Evolutionary conservation across 2,113 vertebrate genomes (phyloP), one percentile per base, ranked within the genome.

Genomic region (Anser cygnoides): DNA sequence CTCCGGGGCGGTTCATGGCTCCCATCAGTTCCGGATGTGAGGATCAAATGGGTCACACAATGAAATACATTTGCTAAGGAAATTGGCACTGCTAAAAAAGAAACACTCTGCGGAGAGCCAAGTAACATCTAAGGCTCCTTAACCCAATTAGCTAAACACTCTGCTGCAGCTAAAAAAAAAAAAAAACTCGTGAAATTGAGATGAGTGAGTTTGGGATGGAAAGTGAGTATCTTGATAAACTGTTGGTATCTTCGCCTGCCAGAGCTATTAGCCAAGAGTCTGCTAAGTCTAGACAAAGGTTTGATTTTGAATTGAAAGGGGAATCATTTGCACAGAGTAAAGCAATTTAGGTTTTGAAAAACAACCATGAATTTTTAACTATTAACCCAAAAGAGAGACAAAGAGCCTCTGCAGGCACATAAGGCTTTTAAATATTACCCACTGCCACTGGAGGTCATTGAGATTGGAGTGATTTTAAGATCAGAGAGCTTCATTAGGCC

Each of bases 321-420:
- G 96, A 98, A 97, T 96, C 29, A 91, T 95, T 97, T 96, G 97
- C 95, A 97, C 94, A 95, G 84, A 96, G 92, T 96, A 97, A 98
- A 97, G 97, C 95, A 95, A 97, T 96, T 98, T 96, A 97, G 97
- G 97, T 96, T 98, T 98, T 97, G 95, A 97, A 98, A 98, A 97
- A 97, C 92, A 92, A 98, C 97, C 97, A 98, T 98, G 97, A 98
- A 98, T 98, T 98, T 98, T 98, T 98, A 98, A 98, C 97, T 91
- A 98, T 97, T 97, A 91, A 95, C 97, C 97, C 95, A 92, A 97
- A 97, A 93, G 96, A 96, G 96, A 98, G 98, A 98, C 97, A 97
- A 95, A 46, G 50, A 98, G 98, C 88, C 96, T 97, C 95, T 95
- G 54, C 68, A 66, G 20, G 78, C 65, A 94, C 95, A 96, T 70